Base-by-base conservation (phyloP, 2,888 invertebrate species). In the Tubiluchus corallicola region DNA sequence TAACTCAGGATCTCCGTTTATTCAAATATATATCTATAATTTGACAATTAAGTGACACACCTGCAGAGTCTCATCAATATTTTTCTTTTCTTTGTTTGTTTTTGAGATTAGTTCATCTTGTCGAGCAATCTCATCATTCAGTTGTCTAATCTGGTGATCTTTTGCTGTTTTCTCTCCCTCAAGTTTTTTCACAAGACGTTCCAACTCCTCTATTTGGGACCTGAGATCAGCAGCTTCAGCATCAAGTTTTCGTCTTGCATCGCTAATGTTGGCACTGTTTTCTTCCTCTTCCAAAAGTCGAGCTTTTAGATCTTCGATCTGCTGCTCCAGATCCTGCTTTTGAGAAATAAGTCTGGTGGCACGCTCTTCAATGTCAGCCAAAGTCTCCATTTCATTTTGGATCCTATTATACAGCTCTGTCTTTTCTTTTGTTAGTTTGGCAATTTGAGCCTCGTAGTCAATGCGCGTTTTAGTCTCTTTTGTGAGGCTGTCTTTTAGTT, bases 21-120 rank as follows among this genome's bases (percentile, higher is more conserved):
- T n/a, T n/a, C n/a, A n/a, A n/a, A n/a, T n/a, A n/a, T n/a, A n/a
- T n/a, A n/a, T n/a, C n/a, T n/a, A n/a, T n/a, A n/a, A n/a, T n/a
- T n/a, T n/a, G n/a, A n/a, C n/a, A n/a, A n/a, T n/a, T n/a, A n/a
- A n/a, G n/a, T n/a, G n/a, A 29, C 29, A 9, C n/a, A 29, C 29
- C 29, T 9, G n/a, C 29, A 9, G 29, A 9, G 9, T 9, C n/a
- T 29, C 29, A 29, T n/a, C n/a, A 29, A 88, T 79, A 68, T 83
- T 76, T 71, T 96, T 98, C 82, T 94, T 94, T 67, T 96, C 96
- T 71, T 96, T 96, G 76, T 88, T 87, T 68, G 96, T 72, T 72
- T 96, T 96, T 76, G 90, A 90, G 75, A 98, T 90, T 69, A 90
- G 82, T 63, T 98, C 96, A 63, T 98, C 98, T 71, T 96, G 96